Percentiles rank a stretch among this genome's conserved stretches.
Evolutionary conservation across 2,797 vertebrate genomes (phyloP).

Genomic region (Siniperca undulata): DNA sequence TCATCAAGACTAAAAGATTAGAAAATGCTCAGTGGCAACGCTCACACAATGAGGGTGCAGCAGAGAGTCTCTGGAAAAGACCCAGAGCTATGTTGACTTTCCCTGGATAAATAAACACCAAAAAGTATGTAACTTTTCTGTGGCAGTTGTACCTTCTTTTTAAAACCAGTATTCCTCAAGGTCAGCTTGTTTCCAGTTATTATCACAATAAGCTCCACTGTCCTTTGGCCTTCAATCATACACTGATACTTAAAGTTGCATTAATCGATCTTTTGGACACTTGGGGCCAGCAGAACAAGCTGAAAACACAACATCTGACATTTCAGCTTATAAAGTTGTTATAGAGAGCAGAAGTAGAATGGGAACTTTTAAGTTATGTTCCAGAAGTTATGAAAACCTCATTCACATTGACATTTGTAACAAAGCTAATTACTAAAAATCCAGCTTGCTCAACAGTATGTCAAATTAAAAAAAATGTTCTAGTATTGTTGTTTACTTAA

Average conservation of each 20-base stretch:
- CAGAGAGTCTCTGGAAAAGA: constrained; percentile 1
- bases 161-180: neutral
- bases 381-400: neutral
- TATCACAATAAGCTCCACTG: neutral
- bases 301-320: neutral
- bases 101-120: neutral
- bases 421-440: too few species aligned
- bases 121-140: neutral
- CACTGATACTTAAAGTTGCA: neutral
- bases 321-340: neutral
- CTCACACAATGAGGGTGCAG: constrained; percentile 6
- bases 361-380: neutral
- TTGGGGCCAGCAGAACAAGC: neutral
- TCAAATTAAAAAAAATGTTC: too few species aligned
- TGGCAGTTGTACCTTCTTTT: neutral
- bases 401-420: too few species aligned
- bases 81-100: neutral
- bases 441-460: neutral
- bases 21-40: constrained; percentile 22
- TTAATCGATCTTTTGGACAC: neutral
- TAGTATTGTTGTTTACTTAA: too few species aligned
- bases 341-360: neutral
- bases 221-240: neutral
- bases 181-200: neutral
- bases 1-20: constrained; percentile 39